phyloP scores from a whole-genome alignment of 2,113 vertebrate genomes.

The Ptyas mucosa region DNA sequence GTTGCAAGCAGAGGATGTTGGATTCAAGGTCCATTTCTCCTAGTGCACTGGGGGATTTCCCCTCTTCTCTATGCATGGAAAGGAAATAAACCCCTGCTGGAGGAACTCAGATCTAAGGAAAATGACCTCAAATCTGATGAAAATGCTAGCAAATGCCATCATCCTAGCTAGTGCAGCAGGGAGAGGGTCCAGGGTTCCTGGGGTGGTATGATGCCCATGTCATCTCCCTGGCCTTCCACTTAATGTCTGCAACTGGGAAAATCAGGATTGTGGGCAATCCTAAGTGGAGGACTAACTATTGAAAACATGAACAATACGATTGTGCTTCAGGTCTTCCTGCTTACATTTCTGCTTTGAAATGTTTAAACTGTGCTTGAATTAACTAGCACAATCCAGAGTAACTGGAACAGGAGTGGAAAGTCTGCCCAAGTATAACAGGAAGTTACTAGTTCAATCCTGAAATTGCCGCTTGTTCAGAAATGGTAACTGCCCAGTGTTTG shows the following conservation, averaged over 20 bases:
- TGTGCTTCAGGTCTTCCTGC: background rate
- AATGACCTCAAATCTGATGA: background rate
- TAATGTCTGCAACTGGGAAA: background rate
- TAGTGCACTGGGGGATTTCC: background rate
- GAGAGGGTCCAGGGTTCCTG: background rate
- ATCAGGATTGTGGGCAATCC: background rate
- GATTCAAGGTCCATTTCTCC: background rate
- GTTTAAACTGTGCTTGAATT: background rate
- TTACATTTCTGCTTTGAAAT: background rate
- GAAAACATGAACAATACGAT: background rate
- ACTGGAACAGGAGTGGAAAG: background rate
- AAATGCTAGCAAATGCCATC: background rate
- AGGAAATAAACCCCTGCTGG: background rate
- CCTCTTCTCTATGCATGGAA: background rate
- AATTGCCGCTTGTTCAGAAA: background rate
- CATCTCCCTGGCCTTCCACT: background rate
- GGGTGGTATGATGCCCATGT: background rate
- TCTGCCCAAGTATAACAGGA: background rate
- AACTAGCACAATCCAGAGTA: background rate
- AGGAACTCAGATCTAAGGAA: background rate
- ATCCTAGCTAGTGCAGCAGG: background rate
- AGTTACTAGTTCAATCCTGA: background rate
- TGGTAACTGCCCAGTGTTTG: background rate
- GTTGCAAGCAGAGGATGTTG: no score
- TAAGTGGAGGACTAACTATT: background rate